Evolutionary conservation across 2,888 invertebrate species (phyloP).

Genomic region (Archips crataeganus): DNA sequence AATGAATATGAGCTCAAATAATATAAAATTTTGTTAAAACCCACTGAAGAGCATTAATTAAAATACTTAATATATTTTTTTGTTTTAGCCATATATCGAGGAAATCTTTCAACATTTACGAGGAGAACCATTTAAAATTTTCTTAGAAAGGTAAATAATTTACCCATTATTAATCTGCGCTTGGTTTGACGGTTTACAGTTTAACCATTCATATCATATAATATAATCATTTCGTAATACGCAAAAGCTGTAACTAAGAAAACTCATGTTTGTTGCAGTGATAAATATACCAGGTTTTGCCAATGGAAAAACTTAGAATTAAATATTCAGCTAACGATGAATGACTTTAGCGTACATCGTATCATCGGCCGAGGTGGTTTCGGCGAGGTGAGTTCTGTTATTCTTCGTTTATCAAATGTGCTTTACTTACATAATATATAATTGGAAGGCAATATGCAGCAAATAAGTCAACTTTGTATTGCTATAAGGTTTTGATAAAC

Average conservation of each 20-base stretch:
- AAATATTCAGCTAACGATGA: slow-evolving; percentile 99
- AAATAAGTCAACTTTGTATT: too few species aligned
- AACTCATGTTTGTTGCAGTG: slow-evolving; percentile 88
- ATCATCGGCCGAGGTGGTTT: slow-evolving; percentile 99
- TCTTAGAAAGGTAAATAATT: slow-evolving; percentile 95
- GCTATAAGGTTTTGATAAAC: background rate
- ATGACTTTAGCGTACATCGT: slow-evolving; percentile 99
- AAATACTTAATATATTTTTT: slow-evolving; percentile 47
- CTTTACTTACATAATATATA: background rate
- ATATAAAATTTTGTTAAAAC: background rate
- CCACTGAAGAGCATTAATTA: too few species aligned
- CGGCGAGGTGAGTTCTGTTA: slow-evolving; percentile 89
- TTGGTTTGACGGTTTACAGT: background rate
- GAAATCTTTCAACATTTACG: slow-evolving; percentile 99
- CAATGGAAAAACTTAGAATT: slow-evolving; percentile 99
- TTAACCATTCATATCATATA: background rate
- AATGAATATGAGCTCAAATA: slow-evolving; percentile 49
- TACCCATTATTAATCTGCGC: background rate
- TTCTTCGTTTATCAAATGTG: background rate
- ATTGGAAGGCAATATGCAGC: too few species aligned
- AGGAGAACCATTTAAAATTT: slow-evolving; percentile 98
- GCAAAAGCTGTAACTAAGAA: slow-evolving; percentile 12
- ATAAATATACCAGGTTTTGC: slow-evolving; percentile 99
- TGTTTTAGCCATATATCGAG: slow-evolving; percentile 98
- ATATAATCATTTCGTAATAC: background rate